phyloP scores from a whole-genome alignment of 2,113 vertebrate genomes.

The Anoplopoma fimbria region DNA sequence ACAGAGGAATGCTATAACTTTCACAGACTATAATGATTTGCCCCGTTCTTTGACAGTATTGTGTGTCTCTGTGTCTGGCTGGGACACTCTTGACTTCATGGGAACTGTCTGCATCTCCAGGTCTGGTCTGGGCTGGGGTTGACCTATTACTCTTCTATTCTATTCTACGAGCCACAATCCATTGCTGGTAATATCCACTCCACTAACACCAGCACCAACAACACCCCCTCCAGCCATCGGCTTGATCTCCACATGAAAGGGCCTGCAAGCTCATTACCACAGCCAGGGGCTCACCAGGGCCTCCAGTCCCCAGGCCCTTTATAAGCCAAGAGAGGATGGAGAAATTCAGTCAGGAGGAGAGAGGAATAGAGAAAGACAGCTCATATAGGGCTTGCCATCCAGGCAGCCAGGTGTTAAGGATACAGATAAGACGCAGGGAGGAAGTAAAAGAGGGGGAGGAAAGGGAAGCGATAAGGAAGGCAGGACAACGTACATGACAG shows the following conservation, averaged over 20 bases:
- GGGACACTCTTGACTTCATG: slow-evolving; percentile 62
- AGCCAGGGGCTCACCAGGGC: slow-evolving; percentile 65
- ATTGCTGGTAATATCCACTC: slow-evolving; percentile 65
- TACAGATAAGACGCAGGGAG: slow-evolving; percentile 62
- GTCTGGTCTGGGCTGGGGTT: slow-evolving; percentile 25
- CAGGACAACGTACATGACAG: not conserved
- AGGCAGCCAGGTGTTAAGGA: slow-evolving; percentile 70
- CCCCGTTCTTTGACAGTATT: slow-evolving; percentile 43
- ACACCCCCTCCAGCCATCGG: slow-evolving; percentile 51
- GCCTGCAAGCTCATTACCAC: slow-evolving; percentile 75
- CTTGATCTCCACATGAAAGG: slow-evolving; percentile 81
- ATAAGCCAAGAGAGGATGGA: slow-evolving; percentile 69
- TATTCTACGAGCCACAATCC: slow-evolving; percentile 45
- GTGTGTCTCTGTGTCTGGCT: slow-evolving; percentile 54
- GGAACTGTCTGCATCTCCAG: slow-evolving; percentile 61
- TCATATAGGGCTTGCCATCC: slow-evolving; percentile 49
- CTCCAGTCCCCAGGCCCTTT: slow-evolving; percentile 56
- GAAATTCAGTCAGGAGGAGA: slow-evolving; percentile 48
- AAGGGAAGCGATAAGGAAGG: slow-evolving; percentile 62
- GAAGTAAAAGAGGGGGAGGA: slow-evolving; percentile 48
- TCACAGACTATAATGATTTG: slow-evolving; percentile 48
- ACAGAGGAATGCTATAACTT: slow-evolving; percentile 73
- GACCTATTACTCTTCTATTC: slow-evolving; percentile 47
- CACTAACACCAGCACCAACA: slow-evolving; percentile 59
- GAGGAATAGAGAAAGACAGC: slow-evolving; percentile 41